Base-by-base conservation (phyloP, 2,888 invertebrate genomes). In the Chloroclystis v-ata region DNA sequence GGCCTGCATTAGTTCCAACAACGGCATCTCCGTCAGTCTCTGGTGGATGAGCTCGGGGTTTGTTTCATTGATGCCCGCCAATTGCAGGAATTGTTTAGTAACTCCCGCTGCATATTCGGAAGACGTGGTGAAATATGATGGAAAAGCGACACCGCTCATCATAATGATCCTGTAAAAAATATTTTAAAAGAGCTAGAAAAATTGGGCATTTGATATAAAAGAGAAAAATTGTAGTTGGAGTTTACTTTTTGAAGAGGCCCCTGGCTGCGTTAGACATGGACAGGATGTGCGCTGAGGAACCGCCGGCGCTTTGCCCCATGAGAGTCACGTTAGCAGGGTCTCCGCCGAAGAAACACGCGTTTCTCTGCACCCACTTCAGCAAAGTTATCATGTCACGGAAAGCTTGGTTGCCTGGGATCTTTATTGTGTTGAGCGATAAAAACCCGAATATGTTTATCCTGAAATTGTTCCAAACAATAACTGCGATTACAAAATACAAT, bases 381-480 rank as follows among this genome's bases (percentile, higher is more conserved):
- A 80, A 60, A 2, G 75, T 72, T 11, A 78, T 49, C 32, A 65
- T 58, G 53, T 83, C 82, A 0, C 80, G 71, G 7, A 83, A 53
- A 0, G 76, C 83, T 28, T 71, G 71, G 65, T 83, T 83, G 11
- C 82, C 82, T 3, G 82, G 82, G 6, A 79, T 60, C 37, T 64
- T 57, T 1, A 63, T 33, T 1, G 72, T 63, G 51, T 71, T 67
- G 10, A 81, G 63, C 1, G 35, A 43, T 0, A 46, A 14, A 26
- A 46, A 42, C 12, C 38, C 38, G 28, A 44, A 16, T 1, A 43
- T 28, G n/a, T 45, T 26, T 48, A 72, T 69, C 65, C 65, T 46
- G n/a, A 33, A 20, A 13, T 9, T 9, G n/a, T n/a, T n/a, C n/a
- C n/a, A n/a, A n/a, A n/a, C n/a, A n/a, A n/a, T n/a, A n/a, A n/a